Evolutionary conservation across 2,888 invertebrate genomes (phyloP).

Genomic region (Eupeodes luniger): DNA sequence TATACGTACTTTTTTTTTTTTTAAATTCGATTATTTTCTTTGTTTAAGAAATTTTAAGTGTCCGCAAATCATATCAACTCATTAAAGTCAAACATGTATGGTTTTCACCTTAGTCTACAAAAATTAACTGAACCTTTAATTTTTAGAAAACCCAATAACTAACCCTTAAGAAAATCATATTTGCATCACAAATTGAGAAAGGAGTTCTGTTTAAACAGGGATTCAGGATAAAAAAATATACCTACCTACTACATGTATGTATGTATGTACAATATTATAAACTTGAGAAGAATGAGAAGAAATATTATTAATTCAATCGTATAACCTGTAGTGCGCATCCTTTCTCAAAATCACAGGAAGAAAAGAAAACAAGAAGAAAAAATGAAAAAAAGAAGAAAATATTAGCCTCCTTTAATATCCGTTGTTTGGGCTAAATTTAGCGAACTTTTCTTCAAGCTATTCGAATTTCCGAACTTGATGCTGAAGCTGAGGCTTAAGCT

Average conservation of each 20-base stretch:
- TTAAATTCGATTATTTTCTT: too few species aligned
- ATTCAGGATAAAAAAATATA: not conserved
- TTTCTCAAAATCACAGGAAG: not conserved
- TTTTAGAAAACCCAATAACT: not conserved
- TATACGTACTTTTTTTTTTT: too few species aligned
- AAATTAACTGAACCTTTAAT: too few species aligned
- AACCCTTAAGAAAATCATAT: not conserved
- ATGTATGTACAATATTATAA: not conserved
- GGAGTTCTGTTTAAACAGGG: slow-evolving; percentile 4
- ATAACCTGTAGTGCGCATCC: slow-evolving; percentile 71
- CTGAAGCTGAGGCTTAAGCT: not conserved
- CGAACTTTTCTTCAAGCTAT: slow-evolving; percentile 16
- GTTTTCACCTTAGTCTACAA: too few species aligned
- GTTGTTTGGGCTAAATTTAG: slow-evolving; percentile 70
- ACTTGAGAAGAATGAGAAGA: slow-evolving; percentile 53
- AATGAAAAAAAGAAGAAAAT: slow-evolving; percentile 17
- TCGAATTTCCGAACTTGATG: not conserved
- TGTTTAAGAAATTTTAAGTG: too few species aligned
- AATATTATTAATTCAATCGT: slow-evolving; percentile 70
- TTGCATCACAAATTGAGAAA: not conserved
- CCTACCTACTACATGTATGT: not conserved
- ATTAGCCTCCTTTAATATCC: slow-evolving; percentile 49
- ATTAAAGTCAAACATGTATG: too few species aligned
- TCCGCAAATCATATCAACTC: too few species aligned
- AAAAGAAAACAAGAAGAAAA: not conserved